Evolutionary conservation across 2,113 vertebrate species (phyloP).

Genomic region (Lipotes vexillifer): DNA sequence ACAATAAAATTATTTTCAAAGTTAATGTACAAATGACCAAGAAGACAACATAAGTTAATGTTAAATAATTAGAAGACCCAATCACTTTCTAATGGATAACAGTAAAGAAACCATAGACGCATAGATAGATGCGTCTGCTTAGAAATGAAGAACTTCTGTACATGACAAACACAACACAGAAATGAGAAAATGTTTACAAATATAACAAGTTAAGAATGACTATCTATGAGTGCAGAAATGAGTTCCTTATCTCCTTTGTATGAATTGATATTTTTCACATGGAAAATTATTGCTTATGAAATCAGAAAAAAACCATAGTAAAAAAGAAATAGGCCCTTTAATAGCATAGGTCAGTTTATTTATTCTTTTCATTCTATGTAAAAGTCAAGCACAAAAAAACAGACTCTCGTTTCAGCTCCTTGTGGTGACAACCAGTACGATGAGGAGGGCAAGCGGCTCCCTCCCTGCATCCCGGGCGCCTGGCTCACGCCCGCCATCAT

Average conservation of each 20-base stretch:
- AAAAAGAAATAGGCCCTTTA: background rate
- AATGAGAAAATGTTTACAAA: background rate
- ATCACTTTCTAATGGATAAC: background rate
- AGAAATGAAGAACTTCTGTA: background rate
- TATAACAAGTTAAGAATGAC: background rate
- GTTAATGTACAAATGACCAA: background rate
- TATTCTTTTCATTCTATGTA: background rate
- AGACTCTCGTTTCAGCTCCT: conserved; percentile 83
- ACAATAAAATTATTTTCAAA: conserved; percentile 2
- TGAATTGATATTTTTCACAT: background rate
- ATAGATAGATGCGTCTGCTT: background rate
- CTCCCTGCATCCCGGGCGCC: conserved; percentile 96
- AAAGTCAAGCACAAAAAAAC: background rate
- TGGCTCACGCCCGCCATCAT: conserved; percentile 98
- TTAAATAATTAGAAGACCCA: background rate
- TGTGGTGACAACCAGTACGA: conserved; percentile 97
- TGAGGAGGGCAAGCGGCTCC: conserved; percentile 95
- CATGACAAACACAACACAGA: background rate
- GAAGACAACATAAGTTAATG: background rate
- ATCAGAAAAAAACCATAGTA: background rate
- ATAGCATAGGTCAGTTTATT: background rate
- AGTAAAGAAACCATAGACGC: background rate
- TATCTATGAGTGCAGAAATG: background rate
- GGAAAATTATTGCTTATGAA: background rate
- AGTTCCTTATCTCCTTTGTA: background rate